These are phyloP conservation scores for Andricus grossulariae DNA, from an alignment of 1,140 invertebrate genomes.

Conservation along the genomic window DNA sequence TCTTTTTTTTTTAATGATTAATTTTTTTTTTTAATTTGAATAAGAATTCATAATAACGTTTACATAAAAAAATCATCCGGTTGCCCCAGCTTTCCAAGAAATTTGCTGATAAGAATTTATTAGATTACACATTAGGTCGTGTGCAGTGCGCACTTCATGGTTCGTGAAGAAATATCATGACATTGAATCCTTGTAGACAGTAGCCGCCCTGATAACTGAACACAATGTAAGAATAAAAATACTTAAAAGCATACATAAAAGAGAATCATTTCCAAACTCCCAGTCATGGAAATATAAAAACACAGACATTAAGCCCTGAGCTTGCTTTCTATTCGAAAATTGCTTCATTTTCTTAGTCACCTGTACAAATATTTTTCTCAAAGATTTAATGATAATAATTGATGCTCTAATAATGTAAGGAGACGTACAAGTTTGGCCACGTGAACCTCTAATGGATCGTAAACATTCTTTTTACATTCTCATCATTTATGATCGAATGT, in stretches of 20 bases:
- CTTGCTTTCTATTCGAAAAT: no score
- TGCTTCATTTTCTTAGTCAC: no score
- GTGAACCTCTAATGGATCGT: no score
- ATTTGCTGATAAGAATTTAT: not conserved
- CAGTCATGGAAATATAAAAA: not conserved
- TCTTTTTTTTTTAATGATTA: not conserved
- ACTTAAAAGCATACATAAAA: not conserved
- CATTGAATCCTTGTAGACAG: not conserved
- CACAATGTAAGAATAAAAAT: not conserved
- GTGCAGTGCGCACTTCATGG: not conserved
- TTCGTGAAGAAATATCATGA: slow-evolving; percentile 4
- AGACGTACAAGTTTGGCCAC: no score
- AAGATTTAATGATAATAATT: no score
- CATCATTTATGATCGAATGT: no score
- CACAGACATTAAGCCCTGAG: no score
- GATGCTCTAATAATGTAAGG: no score
- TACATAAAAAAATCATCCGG: not conserved
- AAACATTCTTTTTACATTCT: no score
- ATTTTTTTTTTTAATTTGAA: not conserved
- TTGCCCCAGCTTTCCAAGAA: not conserved
- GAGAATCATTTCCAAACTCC: not conserved
- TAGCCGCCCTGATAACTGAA: not conserved
- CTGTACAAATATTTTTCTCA: no score
- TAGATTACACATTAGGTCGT: not conserved
- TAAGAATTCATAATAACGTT: not conserved